phyloP scores from a whole-genome alignment of 2,888 invertebrate species.

The Drosophila maculinotata region DNA sequence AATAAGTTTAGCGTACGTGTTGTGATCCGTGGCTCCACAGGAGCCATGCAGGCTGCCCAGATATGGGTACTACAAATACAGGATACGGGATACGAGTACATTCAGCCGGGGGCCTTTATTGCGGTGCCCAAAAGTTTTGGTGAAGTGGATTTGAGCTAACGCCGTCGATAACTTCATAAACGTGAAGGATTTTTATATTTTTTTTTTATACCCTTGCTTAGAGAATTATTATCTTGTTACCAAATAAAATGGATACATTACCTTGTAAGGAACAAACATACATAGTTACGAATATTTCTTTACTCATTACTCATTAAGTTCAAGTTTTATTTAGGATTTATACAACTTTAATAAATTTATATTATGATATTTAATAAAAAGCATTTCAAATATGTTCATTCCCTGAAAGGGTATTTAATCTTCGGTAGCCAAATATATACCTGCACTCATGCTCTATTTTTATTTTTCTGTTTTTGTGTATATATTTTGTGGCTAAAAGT shows the following conservation, averaged over 20 bases:
- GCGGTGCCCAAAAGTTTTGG: constrained; percentile 47
- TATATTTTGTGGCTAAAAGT: constrained; percentile 21
- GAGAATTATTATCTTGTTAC: not conserved
- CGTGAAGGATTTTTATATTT: constrained; percentile 49
- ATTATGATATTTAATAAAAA: too few species aligned
- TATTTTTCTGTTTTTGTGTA: constrained; percentile 4
- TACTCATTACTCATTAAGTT: too few species aligned
- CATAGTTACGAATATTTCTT: too few species aligned
- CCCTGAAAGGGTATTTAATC: constrained; percentile 4
- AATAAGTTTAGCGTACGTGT: constrained; percentile 80
- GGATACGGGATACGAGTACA: constrained; percentile 25
- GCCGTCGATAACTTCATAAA: constrained; percentile 74
- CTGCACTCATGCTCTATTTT: not conserved
- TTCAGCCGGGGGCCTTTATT: constrained; percentile 26
- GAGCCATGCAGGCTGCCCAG: constrained; percentile 8
- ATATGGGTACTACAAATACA: constrained; percentile 6
- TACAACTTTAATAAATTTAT: not conserved
- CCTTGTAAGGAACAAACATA: too few species aligned
- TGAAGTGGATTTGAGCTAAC: constrained; percentile 59
- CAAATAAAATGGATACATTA: not conserved
- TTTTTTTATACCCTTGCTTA: constrained; percentile 12
- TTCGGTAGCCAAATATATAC: not conserved
- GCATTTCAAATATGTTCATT: not conserved
- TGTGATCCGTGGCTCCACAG: constrained; percentile 43
- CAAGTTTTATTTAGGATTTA: too few species aligned